Conservation (phyloP, 2,113 vertebrate species). For the Numida meleagris region DNA sequence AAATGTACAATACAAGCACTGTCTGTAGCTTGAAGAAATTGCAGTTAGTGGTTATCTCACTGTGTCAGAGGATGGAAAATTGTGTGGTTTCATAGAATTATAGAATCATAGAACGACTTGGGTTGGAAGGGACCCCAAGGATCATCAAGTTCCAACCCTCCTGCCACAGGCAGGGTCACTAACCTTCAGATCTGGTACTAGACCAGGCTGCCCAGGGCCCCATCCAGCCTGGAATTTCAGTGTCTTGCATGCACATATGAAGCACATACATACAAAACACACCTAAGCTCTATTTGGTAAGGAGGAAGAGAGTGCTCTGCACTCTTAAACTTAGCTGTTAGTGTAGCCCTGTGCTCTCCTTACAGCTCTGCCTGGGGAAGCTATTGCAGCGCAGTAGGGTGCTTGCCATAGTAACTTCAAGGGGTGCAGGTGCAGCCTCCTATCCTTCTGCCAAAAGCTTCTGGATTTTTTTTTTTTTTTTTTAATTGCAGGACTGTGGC, state of each 20-base stretch:
- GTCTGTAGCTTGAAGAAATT: neutral
- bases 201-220: too few relatives aligned
- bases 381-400: neutral
- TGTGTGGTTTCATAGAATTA: neutral
- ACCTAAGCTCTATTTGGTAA: neutral
- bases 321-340: accelerated
- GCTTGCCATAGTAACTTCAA: neutral
- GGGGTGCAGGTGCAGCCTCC: neutral
- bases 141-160: too few relatives aligned
- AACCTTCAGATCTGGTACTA: too few relatives aligned
- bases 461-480: accelerated
- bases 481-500: neutral
- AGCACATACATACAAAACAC: neutral
- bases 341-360: accelerated
- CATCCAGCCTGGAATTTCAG: too few relatives aligned
- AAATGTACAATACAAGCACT: accelerated
- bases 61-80: neutral
- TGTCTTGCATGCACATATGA: neutral
- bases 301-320: neutral
- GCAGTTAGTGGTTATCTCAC: neutral
- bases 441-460: neutral
- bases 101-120: too few relatives aligned
- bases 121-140: too few relatives aligned
- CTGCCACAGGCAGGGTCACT: too few relatives aligned
- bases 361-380: neutral